Evolutionary conservation across 1,140 invertebrate genomes (phyloP).

Genomic region (Drosophila arizonae): DNA sequence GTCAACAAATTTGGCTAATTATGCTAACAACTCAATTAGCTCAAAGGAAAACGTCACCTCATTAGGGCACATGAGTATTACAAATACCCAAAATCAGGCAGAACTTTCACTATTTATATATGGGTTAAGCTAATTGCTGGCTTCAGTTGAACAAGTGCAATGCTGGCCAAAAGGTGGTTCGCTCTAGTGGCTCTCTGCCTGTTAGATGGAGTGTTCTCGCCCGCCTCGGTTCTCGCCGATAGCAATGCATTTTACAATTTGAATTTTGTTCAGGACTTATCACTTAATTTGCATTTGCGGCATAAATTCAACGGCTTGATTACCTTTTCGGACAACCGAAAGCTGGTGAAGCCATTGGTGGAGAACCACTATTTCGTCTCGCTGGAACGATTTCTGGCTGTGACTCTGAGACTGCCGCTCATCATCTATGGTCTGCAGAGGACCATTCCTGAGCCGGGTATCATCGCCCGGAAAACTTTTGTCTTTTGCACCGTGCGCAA

Average conservation of each 20-base stretch:
- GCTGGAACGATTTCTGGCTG: conserved; percentile 46
- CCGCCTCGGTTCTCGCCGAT: background rate
- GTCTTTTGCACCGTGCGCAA: conserved; percentile 36
- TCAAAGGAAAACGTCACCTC: background rate
- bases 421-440: conserved; percentile 36
- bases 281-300: background rate
- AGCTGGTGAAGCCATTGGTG: background rate
- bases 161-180: conserved; percentile 8
- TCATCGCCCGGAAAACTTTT: conserved; percentile 33
- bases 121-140: background rate
- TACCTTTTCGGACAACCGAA: background rate
- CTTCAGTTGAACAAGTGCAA: conserved; percentile 12
- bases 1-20: too few relatives aligned
- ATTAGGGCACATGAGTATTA: conserved; percentile 6
- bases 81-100: background rate
- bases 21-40: conserved; percentile 2
- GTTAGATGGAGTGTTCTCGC: conserved; percentile 1
- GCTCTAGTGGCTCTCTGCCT: conserved; percentile 4
- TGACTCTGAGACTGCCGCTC: conserved; percentile 28
- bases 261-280: conserved; percentile 7
- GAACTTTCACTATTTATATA: background rate
- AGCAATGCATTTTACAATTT: conserved; percentile 5
- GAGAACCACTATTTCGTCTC: background rate
- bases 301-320: conserved; percentile 12
- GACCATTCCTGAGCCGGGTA: conserved; percentile 10